Base-by-base conservation (phyloP, 2,797 vertebrate species). In the Sebastes kiyomatsui region DNA sequence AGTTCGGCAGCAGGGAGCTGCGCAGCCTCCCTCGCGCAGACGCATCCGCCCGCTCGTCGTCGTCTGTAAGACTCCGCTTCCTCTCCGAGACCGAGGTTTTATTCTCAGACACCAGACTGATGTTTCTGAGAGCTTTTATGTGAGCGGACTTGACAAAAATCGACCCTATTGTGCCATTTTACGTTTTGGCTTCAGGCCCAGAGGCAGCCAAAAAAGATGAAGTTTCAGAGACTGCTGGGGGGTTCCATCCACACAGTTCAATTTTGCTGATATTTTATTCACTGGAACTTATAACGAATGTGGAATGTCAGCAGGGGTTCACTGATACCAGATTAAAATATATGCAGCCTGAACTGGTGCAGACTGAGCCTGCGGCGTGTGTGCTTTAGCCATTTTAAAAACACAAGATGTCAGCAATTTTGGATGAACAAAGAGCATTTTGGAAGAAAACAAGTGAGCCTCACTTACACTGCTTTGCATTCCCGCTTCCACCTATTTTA, bases 391-490 rank as follows among this genome's bases (percentile, higher is more conserved):
- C 55, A 22, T 68, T 76, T 80, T 74, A 49, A 84, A 79, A 79
- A 72, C 72, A 86, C 30, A 61, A 78, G 71, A 74, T 70, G 77
- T 87, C 88, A 87, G 78, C 85, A 13, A 9, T 46, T 81, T 35
- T 52, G 28, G 10, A 18, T 27, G 49, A 85, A 81, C 65, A 71
- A 70, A 75, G 60, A 64, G 70, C 27, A 59, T 33, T 65, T 52
- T 11, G 56, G 68, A 54, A 30, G 18, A 71, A 80, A 78, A 72
- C 49, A 16, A 77, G 55, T 1, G 35, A 69, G 58, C 38, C 55
- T 68, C 49, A 13, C 49, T 78, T 11, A 3, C 16, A 28, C 64
- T 32, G 56, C 30, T 73, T 59, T 70, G 46, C 25, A 75, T 32
- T 14, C 9, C 20, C 5, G 16, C 25, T 27, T 67, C 46, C 52